Conservation (phyloP, 2,113 vertebrate species). For the Takifugu bimaculatus region DNA sequence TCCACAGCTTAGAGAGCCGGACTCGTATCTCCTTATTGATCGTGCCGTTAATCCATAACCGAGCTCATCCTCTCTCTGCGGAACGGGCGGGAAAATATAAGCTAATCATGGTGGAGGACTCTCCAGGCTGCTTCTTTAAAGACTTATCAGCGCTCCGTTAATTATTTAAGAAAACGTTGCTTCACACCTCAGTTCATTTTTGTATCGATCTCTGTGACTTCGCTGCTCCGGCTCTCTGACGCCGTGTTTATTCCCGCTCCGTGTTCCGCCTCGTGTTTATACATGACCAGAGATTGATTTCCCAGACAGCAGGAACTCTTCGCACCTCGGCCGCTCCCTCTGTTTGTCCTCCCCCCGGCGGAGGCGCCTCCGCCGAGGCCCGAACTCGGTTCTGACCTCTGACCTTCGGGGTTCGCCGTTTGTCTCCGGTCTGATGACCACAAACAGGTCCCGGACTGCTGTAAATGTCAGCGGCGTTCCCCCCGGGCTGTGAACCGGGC, state of each 20-base stretch:
- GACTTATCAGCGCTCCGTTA: conserved; percentile 5
- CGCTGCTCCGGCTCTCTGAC: conserved; percentile 24
- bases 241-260: conserved; percentile 20
- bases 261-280: conserved; percentile 49
- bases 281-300: conserved; percentile 59
- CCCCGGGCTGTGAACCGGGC: conserved; percentile 61
- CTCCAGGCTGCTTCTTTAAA: conserved; percentile 75
- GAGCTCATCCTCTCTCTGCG: conserved; percentile 84
- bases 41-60: conserved; percentile 95
- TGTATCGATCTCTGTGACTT: conserved; percentile 30
- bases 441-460: conserved; percentile 71
- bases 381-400: conserved; percentile 68
- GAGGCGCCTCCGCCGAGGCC: conserved; percentile 65
- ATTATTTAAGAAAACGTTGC: conserved; percentile 60
- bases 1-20: conserved; percentile 83
- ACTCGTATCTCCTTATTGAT: conserved; percentile 95
- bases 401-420: conserved; percentile 63
- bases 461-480: conserved; percentile 71
- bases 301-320: conserved; percentile 47
- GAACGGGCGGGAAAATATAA: conserved; percentile 83
- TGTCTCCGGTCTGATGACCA: conserved; percentile 74
- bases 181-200: conserved; percentile 17
- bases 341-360: conserved; percentile 76
- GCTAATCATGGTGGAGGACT: conserved; percentile 78
- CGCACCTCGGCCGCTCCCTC: conserved; percentile 48